Evolutionary conservation across 2,113 vertebrate genomes (phyloP), one percentile per base, ranked within the genome.

Genomic region (Strix uralensis): DNA sequence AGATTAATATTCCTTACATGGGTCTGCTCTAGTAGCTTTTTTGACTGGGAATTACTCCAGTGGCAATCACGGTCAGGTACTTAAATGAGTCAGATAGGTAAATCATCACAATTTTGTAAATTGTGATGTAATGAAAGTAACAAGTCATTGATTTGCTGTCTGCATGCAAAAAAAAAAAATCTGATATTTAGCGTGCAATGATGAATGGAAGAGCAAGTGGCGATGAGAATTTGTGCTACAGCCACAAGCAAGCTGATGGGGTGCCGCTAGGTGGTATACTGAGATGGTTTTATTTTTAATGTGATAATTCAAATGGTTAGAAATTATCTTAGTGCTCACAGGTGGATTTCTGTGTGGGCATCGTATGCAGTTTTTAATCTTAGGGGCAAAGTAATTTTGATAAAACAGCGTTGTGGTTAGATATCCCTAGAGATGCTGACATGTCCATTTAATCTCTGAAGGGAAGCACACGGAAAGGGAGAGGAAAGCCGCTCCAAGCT

Each of bases 391-490:
- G 71, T 66, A 8, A 4, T 83, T 92, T n/a, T 78, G 61, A 57
- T 94, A 34, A 67, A 82, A 78, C 42, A 51, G 54, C 8, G 0
- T 17, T 74, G 57, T 0, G 3, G 62, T 92, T 86, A 89, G 83
- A 94, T 91, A 80, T 81, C 87, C 49, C 58, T 59, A 8, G 89
- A 61, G 78, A 82, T 73, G 71, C 84, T 85, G 81, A 51, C 58
- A 59, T 0, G 26, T 81, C 91, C 67, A 4, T 63, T 84, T 86
- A 92, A 69, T 66, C 17, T 84, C 61, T 72, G 77, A 79, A 91
- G 84, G 86, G 62, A 91, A 85, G 77, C 10, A 11, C 32, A 11
- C 22, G 42, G 40, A 89, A 73, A 70, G 32, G 42, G 58, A 92
- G 70, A 92, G 73, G 83, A 91, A 73, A 82, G 69, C 78, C 5